Evolutionary conservation across 2,797 vertebrate species (phyloP).

Genomic region (Sebastes ruberrimus): DNA sequence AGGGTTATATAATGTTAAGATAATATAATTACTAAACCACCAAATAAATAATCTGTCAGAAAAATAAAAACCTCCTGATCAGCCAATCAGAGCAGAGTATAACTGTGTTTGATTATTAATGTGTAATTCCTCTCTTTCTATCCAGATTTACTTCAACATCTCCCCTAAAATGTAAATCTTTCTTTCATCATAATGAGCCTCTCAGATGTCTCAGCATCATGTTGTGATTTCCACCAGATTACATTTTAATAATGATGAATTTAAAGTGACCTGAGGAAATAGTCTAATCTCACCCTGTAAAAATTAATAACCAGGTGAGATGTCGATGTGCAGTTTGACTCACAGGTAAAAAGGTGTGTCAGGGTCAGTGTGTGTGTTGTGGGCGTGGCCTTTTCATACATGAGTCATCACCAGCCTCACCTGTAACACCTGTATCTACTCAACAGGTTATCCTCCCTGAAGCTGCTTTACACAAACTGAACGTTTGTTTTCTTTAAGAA

Average conservation of each 20-base stretch:
- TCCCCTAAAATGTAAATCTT: not conserved
- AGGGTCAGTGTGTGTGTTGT: not conserved
- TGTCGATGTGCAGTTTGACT: not conserved
- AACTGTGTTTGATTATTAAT: not conserved
- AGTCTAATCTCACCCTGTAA: not conserved
- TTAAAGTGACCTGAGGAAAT: not conserved
- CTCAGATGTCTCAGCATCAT: not conserved
- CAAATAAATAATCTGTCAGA: not conserved
- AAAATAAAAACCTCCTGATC: not conserved
- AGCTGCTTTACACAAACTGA: conserved; percentile 6
- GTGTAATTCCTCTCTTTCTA: not conserved
- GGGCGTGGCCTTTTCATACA: not conserved
- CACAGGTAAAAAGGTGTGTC: not conserved
- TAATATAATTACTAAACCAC: not conserved
- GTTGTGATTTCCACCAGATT: not conserved
- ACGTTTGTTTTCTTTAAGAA: not conserved
- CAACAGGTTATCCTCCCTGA: not conserved
- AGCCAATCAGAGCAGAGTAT: not conserved
- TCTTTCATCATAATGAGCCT: not conserved
- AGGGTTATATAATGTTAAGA: not conserved
- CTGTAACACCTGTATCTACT: not conserved
- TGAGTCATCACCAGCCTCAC: not conserved
- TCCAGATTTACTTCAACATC: not conserved
- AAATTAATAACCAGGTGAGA: not conserved
- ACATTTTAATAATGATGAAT: not conserved